Evolutionary conservation across 2,113 vertebrate species (phyloP), one percentile per base, ranked within the genome.

Genomic region (Melanostigma gelatinosum): DNA sequence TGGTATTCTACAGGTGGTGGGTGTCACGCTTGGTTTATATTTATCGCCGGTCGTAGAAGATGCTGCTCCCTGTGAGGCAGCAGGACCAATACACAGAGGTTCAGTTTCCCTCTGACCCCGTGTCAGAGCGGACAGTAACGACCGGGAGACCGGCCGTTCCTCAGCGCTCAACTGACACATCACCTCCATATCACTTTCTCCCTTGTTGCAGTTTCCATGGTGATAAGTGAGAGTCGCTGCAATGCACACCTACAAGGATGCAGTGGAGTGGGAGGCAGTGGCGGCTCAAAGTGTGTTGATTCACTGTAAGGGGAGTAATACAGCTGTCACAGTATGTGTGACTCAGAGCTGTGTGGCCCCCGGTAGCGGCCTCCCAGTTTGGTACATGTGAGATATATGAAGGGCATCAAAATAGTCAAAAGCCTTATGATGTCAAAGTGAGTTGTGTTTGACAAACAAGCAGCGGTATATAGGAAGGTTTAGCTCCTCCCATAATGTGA

Each of bases 201-300:
- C 76, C 79, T 84, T 62, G 22, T 34, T 83, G 72, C 85, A 79
- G 91, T 93, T 92, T 90, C 92, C 90, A 94, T 92, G 86, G 91
- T 80, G 88, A 94, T 93, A 80, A 89, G 80, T 71, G 75, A 78
- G 69, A 77, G 71, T 74, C 67, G 79, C 71, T 72, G 54, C 48
- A 87, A 61, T 16, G 63, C 83, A 77, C 88, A 89, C 81, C 80
- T 83, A 80, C 88, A 79, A 55, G 62, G 24, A 69, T 38, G 71
- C 69, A n/a, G 71, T 36, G 52, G 58, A 78, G 79, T 77, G 81
- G 80, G 90, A 85, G 86, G 72, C 54, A 52, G 75, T 5, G 6
- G 29, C 16, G 8, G 68, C 54, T 22, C 60, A 58, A 52, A 83
- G 72, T 46, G 78, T 69, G 87, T 72, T 75, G 87, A 73, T 85